A percentile compares a stretch with the other conserved stretches of the same genome.
Conservation (phyloP, 1,140 invertebrate species). For the Oryctes rhinoceros region DNA sequence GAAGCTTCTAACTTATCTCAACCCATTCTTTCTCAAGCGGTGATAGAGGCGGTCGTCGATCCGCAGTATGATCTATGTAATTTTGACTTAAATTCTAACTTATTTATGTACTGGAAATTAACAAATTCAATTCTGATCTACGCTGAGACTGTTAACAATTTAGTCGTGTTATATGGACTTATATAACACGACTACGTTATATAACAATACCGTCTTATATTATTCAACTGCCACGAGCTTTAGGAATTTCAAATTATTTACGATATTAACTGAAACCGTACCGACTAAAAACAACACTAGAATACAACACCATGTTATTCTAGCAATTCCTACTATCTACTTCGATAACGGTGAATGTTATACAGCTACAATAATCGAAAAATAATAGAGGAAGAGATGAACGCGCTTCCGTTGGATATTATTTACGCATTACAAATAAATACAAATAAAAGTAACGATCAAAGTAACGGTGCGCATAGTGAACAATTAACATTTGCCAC, state of each 20-base stretch:
- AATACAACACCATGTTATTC: not conserved
- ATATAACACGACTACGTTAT: no score
- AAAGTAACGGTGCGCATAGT: not conserved
- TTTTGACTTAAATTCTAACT: no score
- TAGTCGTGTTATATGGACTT: no score
- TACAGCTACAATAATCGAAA: conserved; percentile 6
- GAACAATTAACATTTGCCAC: not conserved
- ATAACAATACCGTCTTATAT: no score
- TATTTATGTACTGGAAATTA: no score
- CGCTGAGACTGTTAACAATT: no score
- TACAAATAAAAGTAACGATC: not conserved
- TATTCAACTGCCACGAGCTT: no score
- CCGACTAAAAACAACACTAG: not conserved
- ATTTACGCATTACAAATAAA: conserved; percentile 14
- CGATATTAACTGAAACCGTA: not conserved
- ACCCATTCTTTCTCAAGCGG: no score
- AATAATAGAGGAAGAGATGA: conserved; percentile 11
- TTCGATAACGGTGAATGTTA: conserved; percentile 8
- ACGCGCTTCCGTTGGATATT: not conserved
- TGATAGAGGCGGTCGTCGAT: no score
- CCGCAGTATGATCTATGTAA: no score
- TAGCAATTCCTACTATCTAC: not conserved
- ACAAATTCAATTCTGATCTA: no score
- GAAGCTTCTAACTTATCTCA: no score
- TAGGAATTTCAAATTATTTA: not conserved